Evolutionary conservation across 2,888 invertebrate species (phyloP).

Genomic region (Pomacea canaliculata): DNA sequence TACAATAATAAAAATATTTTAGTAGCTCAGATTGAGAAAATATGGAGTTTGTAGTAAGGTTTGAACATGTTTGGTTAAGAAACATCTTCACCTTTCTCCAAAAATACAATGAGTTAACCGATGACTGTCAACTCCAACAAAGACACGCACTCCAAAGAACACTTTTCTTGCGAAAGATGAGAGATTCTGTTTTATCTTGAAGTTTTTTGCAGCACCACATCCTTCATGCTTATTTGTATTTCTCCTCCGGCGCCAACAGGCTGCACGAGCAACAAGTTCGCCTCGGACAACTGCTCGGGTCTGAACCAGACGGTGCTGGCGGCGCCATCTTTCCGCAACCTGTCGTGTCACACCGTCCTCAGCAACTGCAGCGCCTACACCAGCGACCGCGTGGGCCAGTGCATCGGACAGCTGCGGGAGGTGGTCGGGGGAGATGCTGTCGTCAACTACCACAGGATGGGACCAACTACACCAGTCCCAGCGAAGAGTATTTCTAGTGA

Average conservation of each 20-base stretch:
- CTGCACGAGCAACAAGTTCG: constrained; percentile 51
- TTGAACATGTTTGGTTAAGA: no score
- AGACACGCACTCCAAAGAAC: no score
- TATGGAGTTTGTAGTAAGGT: no score
- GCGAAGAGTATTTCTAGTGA: constrained; percentile 65
- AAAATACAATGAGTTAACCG: no score
- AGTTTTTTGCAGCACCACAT: background rate
- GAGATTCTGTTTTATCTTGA: no score
- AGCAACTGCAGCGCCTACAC: constrained; percentile 29
- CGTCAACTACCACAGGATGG: constrained; percentile 13
- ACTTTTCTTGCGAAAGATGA: no score
- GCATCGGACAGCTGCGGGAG: constrained; percentile 31
- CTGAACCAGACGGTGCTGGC: constrained; percentile 43
- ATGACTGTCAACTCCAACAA: no score
- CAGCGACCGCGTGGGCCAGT: constrained; percentile 24
- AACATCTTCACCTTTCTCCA: no score
- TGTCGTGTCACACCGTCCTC: constrained; percentile 27
- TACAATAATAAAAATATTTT: no score
- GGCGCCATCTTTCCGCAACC: constrained; percentile 29
- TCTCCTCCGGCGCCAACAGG: constrained; percentile 34
- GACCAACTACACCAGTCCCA: constrained; percentile 43
- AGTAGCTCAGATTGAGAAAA: no score
- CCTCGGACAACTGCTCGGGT: constrained; percentile 48
- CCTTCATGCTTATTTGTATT: background rate
- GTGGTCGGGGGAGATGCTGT: constrained; percentile 29